Evolutionary conservation across 1,140 invertebrate genomes (phyloP), one percentile per base, ranked within the genome.

Genomic region (Drosophila nasuta): DNA sequence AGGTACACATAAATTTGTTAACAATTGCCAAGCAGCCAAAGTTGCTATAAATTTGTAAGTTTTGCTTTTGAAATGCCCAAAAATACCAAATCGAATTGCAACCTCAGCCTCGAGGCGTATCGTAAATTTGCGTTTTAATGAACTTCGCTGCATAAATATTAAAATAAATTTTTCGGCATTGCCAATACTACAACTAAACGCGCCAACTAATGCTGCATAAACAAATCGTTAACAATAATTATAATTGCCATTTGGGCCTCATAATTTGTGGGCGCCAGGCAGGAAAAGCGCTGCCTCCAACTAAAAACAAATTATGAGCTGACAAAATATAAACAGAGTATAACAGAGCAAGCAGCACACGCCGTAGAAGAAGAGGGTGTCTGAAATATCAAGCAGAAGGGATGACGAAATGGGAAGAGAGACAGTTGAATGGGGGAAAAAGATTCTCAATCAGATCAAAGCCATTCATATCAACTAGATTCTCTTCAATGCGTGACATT

Each of bases 161-260:
- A 83, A 88, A 89, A 88, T 89, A 89, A 88, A 88, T 88, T 88
- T 25, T 43, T 45, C 80, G 85, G 70, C 82, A 85, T 75, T 85
- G 80, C 62, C 77, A 65, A 72, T 76, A 57, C 56, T 20, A 70
- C 59, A 63, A 83, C 78, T 78, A 78, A 81, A 86, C 81, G 77
- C 51, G 73, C 67, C 83, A 85, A 83, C 77, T 85, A 87, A 87
- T 87, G 73, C 65, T 69, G 51, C 52, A 73, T 87, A 88, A 88
- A 88, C 83, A 88, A 88, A 88, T 49, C 83, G 83, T 88, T 88
- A 88, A 88, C 83, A 88, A 89, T 88, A 88, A 88, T 89, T 88
- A 88, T 88, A 88, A 88, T 86, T 83, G 77, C 83, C 80, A 88
- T 88, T 89, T 83, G 78, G 69, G 63, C 85, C 60, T 77, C 77